Conservation (phyloP, 2,113 vertebrate genomes). For the Tetrao urogallus region DNA sequence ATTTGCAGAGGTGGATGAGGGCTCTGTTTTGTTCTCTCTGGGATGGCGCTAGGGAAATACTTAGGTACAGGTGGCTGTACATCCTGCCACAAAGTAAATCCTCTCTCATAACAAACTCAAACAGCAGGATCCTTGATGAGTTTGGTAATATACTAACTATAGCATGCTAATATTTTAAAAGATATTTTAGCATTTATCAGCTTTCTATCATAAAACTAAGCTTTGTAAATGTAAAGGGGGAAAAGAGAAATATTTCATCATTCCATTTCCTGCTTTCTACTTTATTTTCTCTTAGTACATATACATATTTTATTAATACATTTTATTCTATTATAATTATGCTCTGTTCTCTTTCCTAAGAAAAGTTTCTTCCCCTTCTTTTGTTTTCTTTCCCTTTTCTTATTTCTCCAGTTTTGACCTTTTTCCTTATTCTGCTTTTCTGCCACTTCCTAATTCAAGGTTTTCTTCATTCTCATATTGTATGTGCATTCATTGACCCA, state of each 20-base stretch:
- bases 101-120: not conserved
- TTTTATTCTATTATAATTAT: not conserved
- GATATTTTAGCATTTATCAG: not conserved
- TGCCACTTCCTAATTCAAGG: not conserved
- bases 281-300: not conserved
- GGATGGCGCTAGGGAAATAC: not conserved
- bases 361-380: not conserved
- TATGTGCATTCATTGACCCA: not conserved
- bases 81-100: accelerated
- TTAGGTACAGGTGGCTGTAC: not conserved
- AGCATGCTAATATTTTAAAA: not conserved
- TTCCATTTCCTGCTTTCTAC: not conserved
- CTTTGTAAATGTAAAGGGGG: not conserved
- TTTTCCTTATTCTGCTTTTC: not conserved
- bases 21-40: not conserved
- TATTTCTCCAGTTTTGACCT: not conserved
- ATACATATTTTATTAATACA: not conserved
- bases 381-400: not conserved
- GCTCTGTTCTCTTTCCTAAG: not conserved
- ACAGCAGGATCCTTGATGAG: not conserved
- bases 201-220: not conserved
- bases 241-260: not conserved
- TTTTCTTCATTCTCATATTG: not conserved
- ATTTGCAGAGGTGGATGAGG: not conserved
- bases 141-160: not conserved